These are phyloP conservation scores for Notiomystis cincta DNA, from an alignment of 2,113 vertebrate genomes.

Conservation along the genomic window DNA sequence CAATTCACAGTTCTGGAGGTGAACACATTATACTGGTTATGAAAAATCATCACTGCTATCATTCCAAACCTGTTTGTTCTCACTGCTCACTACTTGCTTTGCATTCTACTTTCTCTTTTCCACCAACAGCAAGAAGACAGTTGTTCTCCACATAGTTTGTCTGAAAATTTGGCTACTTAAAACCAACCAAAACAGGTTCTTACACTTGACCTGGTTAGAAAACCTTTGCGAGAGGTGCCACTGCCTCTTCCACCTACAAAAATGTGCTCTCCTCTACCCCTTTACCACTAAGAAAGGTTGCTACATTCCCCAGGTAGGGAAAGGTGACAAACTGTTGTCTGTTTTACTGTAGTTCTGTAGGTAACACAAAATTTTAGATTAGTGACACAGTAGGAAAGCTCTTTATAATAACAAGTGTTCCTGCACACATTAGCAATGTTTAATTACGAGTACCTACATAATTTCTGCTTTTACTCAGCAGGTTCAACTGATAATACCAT, in stretches of 20 bases:
- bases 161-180: not conserved
- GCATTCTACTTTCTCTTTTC: not conserved
- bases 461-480: not conserved
- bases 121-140: not conserved
- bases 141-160: accelerated
- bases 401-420: not conserved
- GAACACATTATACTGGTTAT: not conserved
- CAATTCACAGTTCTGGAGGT: not conserved
- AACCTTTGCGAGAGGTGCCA: not conserved
- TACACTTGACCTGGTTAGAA: not conserved
- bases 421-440: not conserved
- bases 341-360: not conserved
- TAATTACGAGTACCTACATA: not conserved
- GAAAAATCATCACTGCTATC: not conserved
- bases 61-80: not conserved
- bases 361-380: not conserved
- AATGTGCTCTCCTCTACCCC: not conserved
- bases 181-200: not conserved
- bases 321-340: not conserved
- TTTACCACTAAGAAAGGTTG: not conserved
- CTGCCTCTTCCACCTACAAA: not conserved
- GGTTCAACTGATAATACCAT: not conserved
- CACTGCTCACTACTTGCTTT: not conserved
- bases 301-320: not conserved
- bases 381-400: not conserved